phyloP scores from a whole-genome alignment of 2,888 invertebrate species.

The Steinernema carpocapsae region DNA sequence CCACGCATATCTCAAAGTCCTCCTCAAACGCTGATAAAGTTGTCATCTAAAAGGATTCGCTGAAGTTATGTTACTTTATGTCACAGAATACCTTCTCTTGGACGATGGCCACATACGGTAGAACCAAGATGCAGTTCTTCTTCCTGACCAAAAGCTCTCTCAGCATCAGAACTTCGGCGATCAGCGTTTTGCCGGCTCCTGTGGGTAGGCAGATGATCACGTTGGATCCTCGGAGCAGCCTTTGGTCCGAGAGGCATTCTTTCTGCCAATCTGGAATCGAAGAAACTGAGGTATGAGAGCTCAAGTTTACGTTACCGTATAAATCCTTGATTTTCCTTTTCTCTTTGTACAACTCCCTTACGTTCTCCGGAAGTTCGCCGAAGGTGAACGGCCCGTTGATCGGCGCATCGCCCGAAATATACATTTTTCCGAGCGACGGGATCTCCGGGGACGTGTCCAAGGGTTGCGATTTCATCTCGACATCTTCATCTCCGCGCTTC shows the following conservation, averaged over 20 bases:
- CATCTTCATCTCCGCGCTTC: not conserved
- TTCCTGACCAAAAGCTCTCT: constrained; percentile 81
- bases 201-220: constrained; percentile 91
- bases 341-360: constrained; percentile 48
- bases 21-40: constrained; percentile 85
- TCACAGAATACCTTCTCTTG: constrained; percentile 83
- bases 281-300: not conserved
- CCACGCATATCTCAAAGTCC: constrained; percentile 84
- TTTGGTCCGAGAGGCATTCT: constrained; percentile 83
- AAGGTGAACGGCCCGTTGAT: not conserved
- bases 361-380: constrained; percentile 40
- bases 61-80: not conserved
- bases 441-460: not conserved
- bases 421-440: constrained; percentile 4
- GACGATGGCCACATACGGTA: constrained; percentile 94
- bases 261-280: constrained; percentile 85
- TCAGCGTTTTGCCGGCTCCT: constrained; percentile 94
- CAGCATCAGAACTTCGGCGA: constrained; percentile 91
- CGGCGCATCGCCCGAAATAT: not conserved
- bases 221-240: constrained; percentile 79
- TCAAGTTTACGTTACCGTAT: constrained; percentile 54
- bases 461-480: no score
- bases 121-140: constrained; percentile 84
- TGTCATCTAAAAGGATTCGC: constrained; percentile 76
- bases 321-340: constrained; percentile 51